Base-by-base conservation (phyloP, 2,888 invertebrate genomes). In the Cybosia mesomella region DNA sequence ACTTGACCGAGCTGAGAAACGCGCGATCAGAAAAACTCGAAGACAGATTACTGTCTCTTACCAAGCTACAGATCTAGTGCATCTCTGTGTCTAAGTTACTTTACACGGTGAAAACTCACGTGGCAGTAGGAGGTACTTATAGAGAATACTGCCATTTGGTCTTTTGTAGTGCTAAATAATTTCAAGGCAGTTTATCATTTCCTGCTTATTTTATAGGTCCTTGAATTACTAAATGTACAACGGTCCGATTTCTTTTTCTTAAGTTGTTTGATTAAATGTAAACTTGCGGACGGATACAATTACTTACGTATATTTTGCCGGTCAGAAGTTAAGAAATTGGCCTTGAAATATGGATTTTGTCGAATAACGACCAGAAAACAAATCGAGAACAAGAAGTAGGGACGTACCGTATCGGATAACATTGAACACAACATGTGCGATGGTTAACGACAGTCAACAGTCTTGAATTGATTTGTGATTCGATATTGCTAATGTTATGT, bases 391-490 rank as follows among this genome's bases (percentile, higher is more conserved):
- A 53, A 69, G 10, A 70, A 72, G 55, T 63, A 65, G 68, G 53
- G 58, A 21, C 22, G n/a, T 64, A 74, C 53, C 66, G 66, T 73
- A 62, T 70, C 73, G 65, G 62, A 72, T 76, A 72, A 66, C 61
- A 68, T 68, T 70, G 53, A 60, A 64, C 32, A 72, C 59, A 58
- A 66, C 60, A 75, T 77, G 66, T 59, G 68, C 72, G 69, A 69
- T 74, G 68, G 67, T 61, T 66, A 68, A 64, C 28, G 67, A 71
- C 62, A 69, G 61, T 64, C 61, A 58, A 61, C 58, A 68, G 66
- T 70, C 67, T 55, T 57, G 79, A 83, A 88, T 85, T 84, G 81
- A 87, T 89, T 87, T 86, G 86, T 84, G 77, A 86, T 85, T 80
- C 84, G 76, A 83, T 76, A 81, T 82, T 62, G 60, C 64, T 77